Evolutionary conservation across 1,140 invertebrate species (phyloP).

Genomic region (Papilio helenus): DNA sequence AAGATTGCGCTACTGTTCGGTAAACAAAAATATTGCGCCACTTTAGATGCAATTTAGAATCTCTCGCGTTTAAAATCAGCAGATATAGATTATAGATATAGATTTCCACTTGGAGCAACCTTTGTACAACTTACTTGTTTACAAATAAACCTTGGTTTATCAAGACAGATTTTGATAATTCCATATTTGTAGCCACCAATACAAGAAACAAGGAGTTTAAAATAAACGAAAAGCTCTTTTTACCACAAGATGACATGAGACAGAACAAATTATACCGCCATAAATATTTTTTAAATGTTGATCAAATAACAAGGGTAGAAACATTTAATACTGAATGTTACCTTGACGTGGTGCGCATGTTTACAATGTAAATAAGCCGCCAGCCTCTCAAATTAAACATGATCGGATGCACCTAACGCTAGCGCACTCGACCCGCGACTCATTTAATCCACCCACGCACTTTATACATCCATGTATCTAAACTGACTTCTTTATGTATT

Average conservation of each 20-base stretch:
- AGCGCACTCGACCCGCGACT: constrained; percentile 29
- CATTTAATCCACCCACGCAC: constrained; percentile 2
- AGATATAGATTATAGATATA: no score
- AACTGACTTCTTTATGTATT: constrained; percentile 19
- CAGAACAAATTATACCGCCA: constrained; percentile 11
- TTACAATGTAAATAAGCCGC: constrained; percentile 33
- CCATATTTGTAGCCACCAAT: neutral
- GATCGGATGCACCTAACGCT: constrained; percentile 27
- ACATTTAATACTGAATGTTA: constrained; percentile 25
- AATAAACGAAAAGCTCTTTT: neutral
- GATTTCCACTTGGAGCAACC: neutral
- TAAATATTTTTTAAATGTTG: neutral
- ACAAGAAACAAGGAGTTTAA: constrained; percentile 8
- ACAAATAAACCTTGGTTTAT: neutral
- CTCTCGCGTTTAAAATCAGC: neutral
- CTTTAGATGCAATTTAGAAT: neutral
- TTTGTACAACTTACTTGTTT: neutral
- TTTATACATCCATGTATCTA: constrained; percentile 19
- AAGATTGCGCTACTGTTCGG: neutral
- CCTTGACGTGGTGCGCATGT: constrained; percentile 3
- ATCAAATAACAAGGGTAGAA: constrained; percentile 7
- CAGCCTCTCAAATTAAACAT: constrained; percentile 36
- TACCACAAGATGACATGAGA: neutral
- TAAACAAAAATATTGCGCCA: neutral
- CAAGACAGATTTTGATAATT: neutral